A percentile compares a stretch with the other conserved stretches of the same genome.
Evolutionary conservation across 2,888 invertebrate species (phyloP).

Genomic region (Conomelus anceps): DNA sequence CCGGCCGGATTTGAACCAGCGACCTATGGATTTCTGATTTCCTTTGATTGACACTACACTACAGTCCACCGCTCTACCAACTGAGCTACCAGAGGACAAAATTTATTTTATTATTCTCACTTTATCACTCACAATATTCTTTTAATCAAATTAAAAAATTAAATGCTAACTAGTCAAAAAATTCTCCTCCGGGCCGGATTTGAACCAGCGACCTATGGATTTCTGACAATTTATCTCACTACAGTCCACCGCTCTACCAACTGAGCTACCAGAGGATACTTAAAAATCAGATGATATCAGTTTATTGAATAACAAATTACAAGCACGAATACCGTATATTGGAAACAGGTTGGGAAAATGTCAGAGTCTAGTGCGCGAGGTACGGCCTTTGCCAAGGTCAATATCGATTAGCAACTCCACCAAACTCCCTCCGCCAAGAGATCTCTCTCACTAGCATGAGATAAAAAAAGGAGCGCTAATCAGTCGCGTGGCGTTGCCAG

Average conservation of each 20-base stretch:
- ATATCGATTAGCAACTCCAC: neutral
- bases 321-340: neutral
- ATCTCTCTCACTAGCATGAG: neutral
- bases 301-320: neutral
- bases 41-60: too few relatives aligned
- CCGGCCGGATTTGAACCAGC: constrained; percentile 38
- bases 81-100: constrained; percentile 32
- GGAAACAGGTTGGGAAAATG: neutral
- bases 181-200: constrained; percentile 35
- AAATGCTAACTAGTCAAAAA: neutral
- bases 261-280: constrained; percentile 32
- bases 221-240: neutral
- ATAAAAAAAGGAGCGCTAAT: neutral
- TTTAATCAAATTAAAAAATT: neutral
- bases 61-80: constrained; percentile 37
- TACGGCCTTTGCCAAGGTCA: neutral
- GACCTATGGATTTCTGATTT: constrained; percentile 34
- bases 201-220: constrained; percentile 38
- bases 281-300: neutral
- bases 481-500: too few relatives aligned
- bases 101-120: too few relatives aligned
- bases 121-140: neutral
- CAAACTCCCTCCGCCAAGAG: neutral
- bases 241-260: constrained; percentile 37
- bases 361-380: neutral